phyloP scores from a whole-genome alignment of 1,140 invertebrate species.

The Formica exsecta region DNA sequence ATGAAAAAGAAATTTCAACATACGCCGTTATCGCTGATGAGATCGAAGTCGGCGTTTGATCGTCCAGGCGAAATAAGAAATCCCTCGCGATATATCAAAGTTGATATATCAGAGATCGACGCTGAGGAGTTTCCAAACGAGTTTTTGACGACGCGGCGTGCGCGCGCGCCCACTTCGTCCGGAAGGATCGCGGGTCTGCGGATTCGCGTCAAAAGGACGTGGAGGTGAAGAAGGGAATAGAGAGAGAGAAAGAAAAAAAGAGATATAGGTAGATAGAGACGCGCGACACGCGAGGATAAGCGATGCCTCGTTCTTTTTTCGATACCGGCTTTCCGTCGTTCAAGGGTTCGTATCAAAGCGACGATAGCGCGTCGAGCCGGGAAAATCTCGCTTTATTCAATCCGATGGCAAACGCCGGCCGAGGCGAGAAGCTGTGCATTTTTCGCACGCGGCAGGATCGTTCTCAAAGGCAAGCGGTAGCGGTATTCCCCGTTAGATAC shows the following conservation, averaged over 20 bases:
- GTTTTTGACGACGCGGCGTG: slow-evolving; percentile 65
- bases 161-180: neutral
- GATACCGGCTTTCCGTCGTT: slow-evolving; percentile 34
- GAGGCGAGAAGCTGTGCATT: slow-evolving; percentile 38
- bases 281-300: slow-evolving; percentile 11
- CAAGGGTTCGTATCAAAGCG: slow-evolving; percentile 54
- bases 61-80: slow-evolving; percentile 47
- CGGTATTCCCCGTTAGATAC: slow-evolving; percentile 7
- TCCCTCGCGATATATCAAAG: slow-evolving; percentile 26
- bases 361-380: slow-evolving; percentile 32
- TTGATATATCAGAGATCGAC: slow-evolving; percentile 36
- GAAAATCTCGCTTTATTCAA: slow-evolving; percentile 58
- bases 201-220: slow-evolving; percentile 27
- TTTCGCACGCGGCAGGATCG: slow-evolving; percentile 22
- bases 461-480: neutral
- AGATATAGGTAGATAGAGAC: neutral
- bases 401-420: slow-evolving; percentile 33
- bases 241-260: slow-evolving; percentile 3
- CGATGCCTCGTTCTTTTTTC: slow-evolving; percentile 43
- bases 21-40: neutral
- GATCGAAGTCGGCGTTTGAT: slow-evolving; percentile 32
- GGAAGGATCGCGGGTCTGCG: neutral
- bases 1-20: slow-evolving; percentile 20
- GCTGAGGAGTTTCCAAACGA: slow-evolving; percentile 60
- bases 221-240: neutral